Conservation (phyloP, 1,140 invertebrate genomes). For the Stenopsyche tienmushanensis region DNA sequence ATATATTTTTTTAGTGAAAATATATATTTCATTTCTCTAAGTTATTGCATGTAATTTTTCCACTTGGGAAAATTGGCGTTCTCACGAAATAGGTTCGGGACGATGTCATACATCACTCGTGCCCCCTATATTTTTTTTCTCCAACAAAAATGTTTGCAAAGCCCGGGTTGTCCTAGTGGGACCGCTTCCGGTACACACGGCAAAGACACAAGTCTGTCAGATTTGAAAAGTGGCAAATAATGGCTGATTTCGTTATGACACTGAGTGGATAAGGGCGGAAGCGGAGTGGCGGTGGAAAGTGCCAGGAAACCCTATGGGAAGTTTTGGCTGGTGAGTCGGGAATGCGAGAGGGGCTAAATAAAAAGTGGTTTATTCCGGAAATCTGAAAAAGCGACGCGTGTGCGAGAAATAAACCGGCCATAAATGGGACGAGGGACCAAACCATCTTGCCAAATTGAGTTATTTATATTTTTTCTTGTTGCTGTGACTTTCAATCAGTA, state of each 20-base stretch:
- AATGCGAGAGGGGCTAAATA: too few relatives aligned
- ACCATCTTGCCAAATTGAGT: conserved; percentile 14
- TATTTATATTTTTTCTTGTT: conserved; percentile 14
- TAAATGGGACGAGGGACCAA: background rate
- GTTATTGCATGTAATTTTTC: too few relatives aligned
- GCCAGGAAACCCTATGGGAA: too few relatives aligned
- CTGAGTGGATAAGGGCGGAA: conserved; percentile 29
- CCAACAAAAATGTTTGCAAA: conserved; percentile 1
- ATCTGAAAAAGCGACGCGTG: background rate
- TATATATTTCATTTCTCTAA: too few relatives aligned
- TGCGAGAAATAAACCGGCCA: background rate
- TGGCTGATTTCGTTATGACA: conserved; percentile 39
- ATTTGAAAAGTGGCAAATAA: conserved; percentile 39
- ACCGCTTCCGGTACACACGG: background rate
- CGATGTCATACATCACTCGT: conserved; percentile 20
- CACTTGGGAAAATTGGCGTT: too few relatives aligned
- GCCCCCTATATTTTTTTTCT: background rate
- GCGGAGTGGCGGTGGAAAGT: background rate
- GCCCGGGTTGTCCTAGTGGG: background rate
- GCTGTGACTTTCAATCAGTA: too few relatives aligned
- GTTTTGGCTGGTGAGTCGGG: background rate
- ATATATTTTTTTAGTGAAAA: too few relatives aligned
- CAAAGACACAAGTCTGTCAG: conserved; percentile 28
- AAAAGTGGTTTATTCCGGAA: background rate
- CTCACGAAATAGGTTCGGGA: too few relatives aligned